These are phyloP conservation scores for Paragorgia papillata DNA, from an alignment of 92 coral and sea anemone species.

Conservation along the genomic window DNA sequence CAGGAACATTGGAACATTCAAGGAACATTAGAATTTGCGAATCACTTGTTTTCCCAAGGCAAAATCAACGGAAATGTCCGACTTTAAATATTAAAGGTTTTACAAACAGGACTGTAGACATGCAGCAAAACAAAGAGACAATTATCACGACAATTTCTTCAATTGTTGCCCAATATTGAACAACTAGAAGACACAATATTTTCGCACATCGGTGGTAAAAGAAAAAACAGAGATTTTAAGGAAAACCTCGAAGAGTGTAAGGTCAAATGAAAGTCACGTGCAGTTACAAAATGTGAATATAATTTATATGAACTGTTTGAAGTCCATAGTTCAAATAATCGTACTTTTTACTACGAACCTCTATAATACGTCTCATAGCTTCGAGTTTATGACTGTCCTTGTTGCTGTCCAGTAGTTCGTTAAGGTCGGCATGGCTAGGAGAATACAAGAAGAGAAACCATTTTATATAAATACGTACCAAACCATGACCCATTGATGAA, in stretches of 20 bases:
- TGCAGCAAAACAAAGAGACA: too few relatives aligned
- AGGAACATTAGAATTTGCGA: too few relatives aligned
- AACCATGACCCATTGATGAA: neutral
- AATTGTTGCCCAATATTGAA: too few relatives aligned
- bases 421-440: slow-evolving; percentile 88
- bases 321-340: neutral
- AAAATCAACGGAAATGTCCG: too few relatives aligned
- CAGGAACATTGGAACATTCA: too few relatives aligned
- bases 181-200: too few relatives aligned
- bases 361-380: slow-evolving; percentile 94
- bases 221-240: neutral
- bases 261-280: slow-evolving; percentile 10
- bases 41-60: too few relatives aligned
- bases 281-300: neutral
- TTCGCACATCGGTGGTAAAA: neutral
- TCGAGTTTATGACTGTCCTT: slow-evolving; percentile 94
- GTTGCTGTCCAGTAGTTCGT: slow-evolving; percentile 84
- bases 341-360: slow-evolving; percentile 50
- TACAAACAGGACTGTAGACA: too few relatives aligned
- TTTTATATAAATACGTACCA: too few relatives aligned
- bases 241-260: neutral
- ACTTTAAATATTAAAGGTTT: too few relatives aligned
- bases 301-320: too few relatives aligned
- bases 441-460: neutral
- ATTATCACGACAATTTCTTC: too few relatives aligned